Percentiles rank a stretch among this genome's conserved stretches.
phyloP scores from a whole-genome alignment of 2,113 vertebrate species.

The Leiothrix lutea region DNA sequence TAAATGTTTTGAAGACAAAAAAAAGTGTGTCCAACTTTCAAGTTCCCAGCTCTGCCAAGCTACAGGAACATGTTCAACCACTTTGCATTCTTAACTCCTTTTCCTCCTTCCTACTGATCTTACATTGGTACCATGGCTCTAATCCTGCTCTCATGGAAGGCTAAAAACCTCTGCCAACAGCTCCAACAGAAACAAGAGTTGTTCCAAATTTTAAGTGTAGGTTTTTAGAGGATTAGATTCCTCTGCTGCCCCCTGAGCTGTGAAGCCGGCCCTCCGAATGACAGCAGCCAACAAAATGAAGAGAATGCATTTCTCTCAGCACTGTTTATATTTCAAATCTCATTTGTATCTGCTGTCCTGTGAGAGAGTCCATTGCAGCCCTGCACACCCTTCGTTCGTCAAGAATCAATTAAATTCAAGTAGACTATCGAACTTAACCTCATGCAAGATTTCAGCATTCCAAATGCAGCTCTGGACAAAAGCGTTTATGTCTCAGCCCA shows the following conservation, averaged over 20 bases:
- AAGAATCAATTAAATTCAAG: slow-evolving; percentile 67
- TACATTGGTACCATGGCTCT: neutral
- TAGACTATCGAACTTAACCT: slow-evolving; percentile 69
- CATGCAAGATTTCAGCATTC: slow-evolving; percentile 67
- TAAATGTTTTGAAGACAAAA: neutral
- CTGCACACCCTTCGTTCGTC: slow-evolving; percentile 41
- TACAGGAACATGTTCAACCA: neutral
- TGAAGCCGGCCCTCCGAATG: neutral
- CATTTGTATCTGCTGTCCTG: slow-evolving; percentile 6
- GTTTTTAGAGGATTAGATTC: slow-evolving; percentile 28
- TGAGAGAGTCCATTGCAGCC: slow-evolving; percentile 14
- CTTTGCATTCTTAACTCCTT: neutral
- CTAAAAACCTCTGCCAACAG: neutral
- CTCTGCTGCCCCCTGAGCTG: slow-evolving; percentile 1
- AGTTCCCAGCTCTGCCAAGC: neutral
- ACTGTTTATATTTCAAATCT: slow-evolving; percentile 49
- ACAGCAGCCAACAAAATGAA: slow-evolving; percentile 22
- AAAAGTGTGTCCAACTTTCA: neutral
- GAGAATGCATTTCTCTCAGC: neutral
- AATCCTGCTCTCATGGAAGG: neutral
- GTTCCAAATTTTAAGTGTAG: slow-evolving; percentile 24
- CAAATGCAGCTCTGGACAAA: slow-evolving; percentile 72
- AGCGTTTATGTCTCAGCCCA: slow-evolving; percentile 70
- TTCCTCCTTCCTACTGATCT: neutral
- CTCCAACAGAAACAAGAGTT: slow-evolving; percentile 23